Conservation (phyloP, 1,140 invertebrate genomes). For the Nymphalis io region DNA sequence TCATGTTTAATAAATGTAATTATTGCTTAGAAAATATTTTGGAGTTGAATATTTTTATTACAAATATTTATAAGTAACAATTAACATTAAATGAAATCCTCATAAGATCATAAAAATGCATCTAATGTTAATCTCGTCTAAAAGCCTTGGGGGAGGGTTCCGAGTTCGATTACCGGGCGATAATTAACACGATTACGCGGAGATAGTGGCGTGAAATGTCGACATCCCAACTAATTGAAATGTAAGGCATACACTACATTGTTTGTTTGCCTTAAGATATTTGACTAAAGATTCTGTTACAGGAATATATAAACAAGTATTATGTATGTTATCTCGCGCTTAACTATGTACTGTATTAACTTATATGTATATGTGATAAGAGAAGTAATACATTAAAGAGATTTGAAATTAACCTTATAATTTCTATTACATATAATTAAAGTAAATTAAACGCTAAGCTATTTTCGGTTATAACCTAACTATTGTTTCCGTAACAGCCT, state of each 20-base stretch:
- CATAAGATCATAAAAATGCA: slow-evolving; percentile 22
- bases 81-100: neutral
- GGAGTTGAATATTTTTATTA: too few relatives aligned
- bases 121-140: slow-evolving; percentile 48
- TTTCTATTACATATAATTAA: too few relatives aligned
- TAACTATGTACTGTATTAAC: too few relatives aligned
- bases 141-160: slow-evolving; percentile 39
- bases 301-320: slow-evolving; percentile 1
- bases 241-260: slow-evolving; percentile 48
- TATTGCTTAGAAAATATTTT: too few relatives aligned
- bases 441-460: too few relatives aligned
- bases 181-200: slow-evolving; percentile 64
- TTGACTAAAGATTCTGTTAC: slow-evolving; percentile 30
- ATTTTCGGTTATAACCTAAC: too few relatives aligned
- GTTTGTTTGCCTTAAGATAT: slow-evolving; percentile 44
- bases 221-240: slow-evolving; percentile 63
- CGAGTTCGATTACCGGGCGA: slow-evolving; percentile 50
- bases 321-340: neutral
- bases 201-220: slow-evolving; percentile 58
- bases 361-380: too few relatives aligned
- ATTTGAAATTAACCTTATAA: too few relatives aligned
- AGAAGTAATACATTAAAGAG: too few relatives aligned
- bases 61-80: too few relatives aligned
- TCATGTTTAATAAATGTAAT: too few relatives aligned
- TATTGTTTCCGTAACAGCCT: too few relatives aligned